A percentile compares a stretch with the other conserved stretches of the same genome.
phyloP scores from a whole-genome alignment of 2,797 vertebrate species.

The Onychomys leucogaster region DNA sequence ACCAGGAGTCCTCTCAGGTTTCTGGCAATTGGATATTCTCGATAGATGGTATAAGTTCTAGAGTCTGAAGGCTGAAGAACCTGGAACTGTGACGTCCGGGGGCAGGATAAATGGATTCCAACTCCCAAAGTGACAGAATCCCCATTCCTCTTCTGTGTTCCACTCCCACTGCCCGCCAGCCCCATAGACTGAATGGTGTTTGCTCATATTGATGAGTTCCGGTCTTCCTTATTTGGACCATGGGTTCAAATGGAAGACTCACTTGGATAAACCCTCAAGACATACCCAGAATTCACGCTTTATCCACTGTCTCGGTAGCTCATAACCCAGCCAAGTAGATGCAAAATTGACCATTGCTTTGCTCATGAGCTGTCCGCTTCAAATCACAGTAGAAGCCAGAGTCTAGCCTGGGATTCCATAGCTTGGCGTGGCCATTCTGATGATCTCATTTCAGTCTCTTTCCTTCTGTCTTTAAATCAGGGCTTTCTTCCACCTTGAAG shows the following conservation, averaged over 20 bases:
- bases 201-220: too few relatives aligned
- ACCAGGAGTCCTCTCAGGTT: not conserved
- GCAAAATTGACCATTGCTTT: not conserved
- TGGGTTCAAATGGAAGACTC: not conserved
- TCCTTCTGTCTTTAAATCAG: not conserved
- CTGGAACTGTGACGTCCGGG: not conserved
- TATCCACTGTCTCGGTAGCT: not conserved
- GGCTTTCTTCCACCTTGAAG: not conserved
- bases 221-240: not conserved
- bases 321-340: not conserved
- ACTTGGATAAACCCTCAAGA: not conserved
- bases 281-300: not conserved
- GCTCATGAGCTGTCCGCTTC: not conserved
- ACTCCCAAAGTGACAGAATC: not conserved
- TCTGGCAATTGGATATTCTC: not conserved
- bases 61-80: not conserved
- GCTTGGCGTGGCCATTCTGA: not conserved
- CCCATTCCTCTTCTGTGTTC: not conserved
- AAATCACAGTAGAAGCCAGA: not conserved
- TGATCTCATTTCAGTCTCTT: not conserved
- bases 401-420: not conserved
- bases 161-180: accelerated
- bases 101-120: not conserved
- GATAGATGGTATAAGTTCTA: not conserved
- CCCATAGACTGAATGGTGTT: not conserved